Percentiles rank a stretch among this genome's conserved stretches.
phyloP scores from a whole-genome alignment of 2,888 invertebrate genomes.

The Tetranychus piercei region DNA sequence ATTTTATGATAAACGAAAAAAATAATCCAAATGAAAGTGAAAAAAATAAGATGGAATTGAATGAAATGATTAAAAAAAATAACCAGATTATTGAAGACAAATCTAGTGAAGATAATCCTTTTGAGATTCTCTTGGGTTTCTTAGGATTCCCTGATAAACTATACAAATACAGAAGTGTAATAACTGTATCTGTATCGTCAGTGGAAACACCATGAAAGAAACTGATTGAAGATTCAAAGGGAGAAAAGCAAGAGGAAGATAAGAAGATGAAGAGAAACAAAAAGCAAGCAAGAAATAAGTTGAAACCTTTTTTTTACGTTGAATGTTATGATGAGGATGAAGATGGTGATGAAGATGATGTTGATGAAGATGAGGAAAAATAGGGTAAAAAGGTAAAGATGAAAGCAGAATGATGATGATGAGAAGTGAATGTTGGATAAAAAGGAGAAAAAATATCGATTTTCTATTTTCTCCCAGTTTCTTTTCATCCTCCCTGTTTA shows the following conservation, averaged over 20 bases:
- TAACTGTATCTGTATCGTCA: too few relatives aligned
- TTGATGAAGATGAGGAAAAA: not conserved
- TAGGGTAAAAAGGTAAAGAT: not conserved
- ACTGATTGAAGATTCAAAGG: not conserved
- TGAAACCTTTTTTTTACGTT: too few relatives aligned
- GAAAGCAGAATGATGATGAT: not conserved
- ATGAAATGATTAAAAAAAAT: not conserved
- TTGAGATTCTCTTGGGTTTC: not conserved
- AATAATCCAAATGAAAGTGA: not conserved
- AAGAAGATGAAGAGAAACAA: not conserved
- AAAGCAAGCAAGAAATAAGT: too few relatives aligned
- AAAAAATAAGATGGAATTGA: not conserved
- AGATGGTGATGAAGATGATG: not conserved
- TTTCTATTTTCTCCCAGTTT: not conserved
- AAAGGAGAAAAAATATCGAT: not conserved
- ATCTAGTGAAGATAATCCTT: not conserved
- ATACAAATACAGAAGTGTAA: too few relatives aligned
- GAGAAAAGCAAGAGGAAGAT: too few relatives aligned
- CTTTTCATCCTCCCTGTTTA: not conserved
- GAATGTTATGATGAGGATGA: not conserved
- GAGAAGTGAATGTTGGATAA: not conserved
- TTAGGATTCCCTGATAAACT: not conserved
- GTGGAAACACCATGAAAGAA: not conserved
- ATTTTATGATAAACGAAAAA: not conserved
- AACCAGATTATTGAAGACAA: not conserved